A percentile compares a stretch with the other conserved stretches of the same genome.
phyloP scores from a whole-genome alignment of 2,113 vertebrate genomes.

The Nycticebus coucang region DNA sequence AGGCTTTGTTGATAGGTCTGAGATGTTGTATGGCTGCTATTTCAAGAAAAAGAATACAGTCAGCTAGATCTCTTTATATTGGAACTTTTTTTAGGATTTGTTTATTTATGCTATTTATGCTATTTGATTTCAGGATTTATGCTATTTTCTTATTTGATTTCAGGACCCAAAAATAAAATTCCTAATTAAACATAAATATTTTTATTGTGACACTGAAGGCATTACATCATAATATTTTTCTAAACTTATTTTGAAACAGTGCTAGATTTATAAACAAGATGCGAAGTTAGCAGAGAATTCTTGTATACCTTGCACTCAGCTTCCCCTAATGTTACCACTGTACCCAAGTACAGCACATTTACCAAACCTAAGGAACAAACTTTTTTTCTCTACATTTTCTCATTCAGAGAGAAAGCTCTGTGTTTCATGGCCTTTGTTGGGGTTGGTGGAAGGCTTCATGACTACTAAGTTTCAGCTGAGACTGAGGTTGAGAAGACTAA shows the following conservation, averaged over 20 bases:
- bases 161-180: neutral
- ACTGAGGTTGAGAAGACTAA: neutral
- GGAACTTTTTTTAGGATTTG: neutral
- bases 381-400: neutral
- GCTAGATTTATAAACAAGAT: neutral
- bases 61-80: neutral
- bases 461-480: slow-evolving; percentile 3
- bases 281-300: neutral
- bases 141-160: slow-evolving; percentile 21
- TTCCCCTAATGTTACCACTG: neutral
- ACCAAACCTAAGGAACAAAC: neutral
- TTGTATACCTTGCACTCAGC: neutral
- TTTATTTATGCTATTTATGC: neutral
- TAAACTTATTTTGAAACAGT: neutral
- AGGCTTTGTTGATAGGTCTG: neutral
- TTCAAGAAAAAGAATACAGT: neutral
- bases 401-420: neutral
- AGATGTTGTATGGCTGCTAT: neutral
- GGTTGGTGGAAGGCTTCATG: neutral
- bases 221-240: neutral
- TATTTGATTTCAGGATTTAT: neutral
- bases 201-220: neutral
- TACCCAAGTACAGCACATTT: neutral
- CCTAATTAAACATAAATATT: neutral
- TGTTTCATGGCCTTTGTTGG: neutral